A percentile compares a stretch with the other conserved stretches of the same genome.
Evolutionary conservation across 2,797 vertebrate genomes (phyloP).

Genomic region (Typhlichthys eigenmanni): DNA sequence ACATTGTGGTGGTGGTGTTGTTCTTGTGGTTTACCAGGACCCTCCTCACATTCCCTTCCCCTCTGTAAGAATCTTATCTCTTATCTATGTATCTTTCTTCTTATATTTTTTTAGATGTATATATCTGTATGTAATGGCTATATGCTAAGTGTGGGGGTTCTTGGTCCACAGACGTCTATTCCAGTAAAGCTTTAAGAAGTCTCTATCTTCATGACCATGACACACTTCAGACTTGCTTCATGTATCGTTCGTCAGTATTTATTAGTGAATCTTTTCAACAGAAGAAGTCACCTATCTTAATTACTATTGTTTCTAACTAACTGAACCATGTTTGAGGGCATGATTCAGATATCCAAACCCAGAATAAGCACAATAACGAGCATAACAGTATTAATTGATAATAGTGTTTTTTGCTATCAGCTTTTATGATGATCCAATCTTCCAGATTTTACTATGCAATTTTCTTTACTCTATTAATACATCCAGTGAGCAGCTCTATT

Average conservation of each 20-base stretch:
- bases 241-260: slow-evolving; percentile 2
- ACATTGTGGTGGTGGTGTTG: slow-evolving; percentile 5
- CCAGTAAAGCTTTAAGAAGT: neutral
- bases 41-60: no score
- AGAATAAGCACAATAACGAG: no score
- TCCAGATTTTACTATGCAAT: slow-evolving; percentile 36
- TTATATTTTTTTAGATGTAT: neutral
- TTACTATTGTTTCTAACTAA: slow-evolving; percentile 6
- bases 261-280: slow-evolving; percentile 15
- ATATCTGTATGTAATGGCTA: neutral
- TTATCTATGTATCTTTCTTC: neutral
- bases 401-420: neutral
- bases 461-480: slow-evolving; percentile 61
- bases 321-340: no score
- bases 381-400: neutral
- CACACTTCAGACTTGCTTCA: slow-evolving; percentile 7
- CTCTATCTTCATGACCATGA: slow-evolving; percentile 1
- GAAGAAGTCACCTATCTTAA: slow-evolving; percentile 20
- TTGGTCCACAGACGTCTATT: neutral
- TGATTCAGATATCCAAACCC: no score
- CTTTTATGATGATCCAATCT: slow-evolving; percentile 4
- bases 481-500: slow-evolving; percentile 63
- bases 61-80: no score
- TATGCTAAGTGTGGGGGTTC: neutral
- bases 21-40: neutral